Evolutionary conservation across 2,888 invertebrate genomes (phyloP), one percentile per base, ranked within the genome.

Genomic region (Gibbula magus): DNA sequence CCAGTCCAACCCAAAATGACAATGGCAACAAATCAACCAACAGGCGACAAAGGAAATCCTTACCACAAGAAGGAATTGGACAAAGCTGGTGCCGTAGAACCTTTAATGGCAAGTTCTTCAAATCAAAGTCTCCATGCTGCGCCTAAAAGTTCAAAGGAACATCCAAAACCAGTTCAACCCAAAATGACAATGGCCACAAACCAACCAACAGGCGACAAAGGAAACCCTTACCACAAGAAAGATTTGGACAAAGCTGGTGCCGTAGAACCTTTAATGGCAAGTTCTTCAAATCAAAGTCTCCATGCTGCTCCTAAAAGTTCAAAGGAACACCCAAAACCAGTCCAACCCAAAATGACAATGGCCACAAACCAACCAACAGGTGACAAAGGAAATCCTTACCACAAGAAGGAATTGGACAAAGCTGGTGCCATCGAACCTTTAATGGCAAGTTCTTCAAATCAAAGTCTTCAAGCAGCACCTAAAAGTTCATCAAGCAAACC

Each of bases 361-460:
- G 10, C 70, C 8, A 29, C 67, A 51, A 52, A 20, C 29, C 29
- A 70, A 22, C 51, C 66, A 56, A 70, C 73, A 13, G 73, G 70
- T 39, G 78, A 52, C 53, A 54, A 51, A 18, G 73, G 73, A 20
- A 78, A 78, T 78, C 78, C 70, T 54, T 73, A 53, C 13, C 53
- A 78, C 18, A 25, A 18, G 2, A n/a, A 73, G 39, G 51, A 51
- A 18, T 20, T 78, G 10, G 73, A 70, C 53, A 70, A 16, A 32
- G 32, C 29, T 45, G 52, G 53, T 51, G 53, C 45, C 25, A n/a
- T 18, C 1, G 25, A 66, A 25, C 39, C 75, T 10, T 4, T 52
- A 39, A 74, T 39, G 39, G 35, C 74, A n/a, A 51, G 39, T 45
- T 16, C 39, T 35, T 35, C 35, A 35, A 35, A 35, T 35, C 35